A percentile compares a stretch with the other conserved stretches of the same genome.
phyloP scores from a whole-genome alignment of 1,140 invertebrate species.

The Macrotrachela quadricornifera region DNA sequence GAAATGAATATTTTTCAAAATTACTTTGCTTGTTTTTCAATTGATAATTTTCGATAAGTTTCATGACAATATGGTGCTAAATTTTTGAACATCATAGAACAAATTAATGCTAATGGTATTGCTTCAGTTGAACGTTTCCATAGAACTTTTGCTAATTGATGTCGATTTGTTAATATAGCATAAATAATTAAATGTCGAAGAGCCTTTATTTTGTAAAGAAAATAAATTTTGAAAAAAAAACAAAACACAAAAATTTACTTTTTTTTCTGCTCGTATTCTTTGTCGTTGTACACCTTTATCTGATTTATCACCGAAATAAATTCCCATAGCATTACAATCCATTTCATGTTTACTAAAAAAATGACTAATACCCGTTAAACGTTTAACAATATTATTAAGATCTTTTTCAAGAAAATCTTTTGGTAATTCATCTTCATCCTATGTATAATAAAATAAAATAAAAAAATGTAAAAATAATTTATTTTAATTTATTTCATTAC shows the following conservation, averaged over 20 bases:
- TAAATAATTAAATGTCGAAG: constrained; percentile 23
- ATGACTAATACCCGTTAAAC: constrained; percentile 20
- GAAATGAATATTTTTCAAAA: too few relatives aligned
- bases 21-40: constrained; percentile 10
- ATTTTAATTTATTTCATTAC: neutral
- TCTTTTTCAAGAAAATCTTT: constrained; percentile 10
- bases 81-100: constrained; percentile 16
- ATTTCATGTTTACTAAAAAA: constrained; percentile 26
- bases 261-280: neutral
- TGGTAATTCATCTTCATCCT: constrained; percentile 9
- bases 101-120: constrained; percentile 28
- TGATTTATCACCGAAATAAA: constrained; percentile 19
- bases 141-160: constrained; percentile 25
- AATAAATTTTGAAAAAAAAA: constrained; percentile 10
- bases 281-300: constrained; percentile 18
- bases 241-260: neutral
- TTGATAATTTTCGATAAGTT: constrained; percentile 12
- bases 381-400: constrained; percentile 18
- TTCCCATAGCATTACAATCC: constrained; percentile 18
- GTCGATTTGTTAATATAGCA: constrained; percentile 24
- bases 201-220: constrained; percentile 14
- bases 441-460: neutral
- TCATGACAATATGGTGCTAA: constrained; percentile 14
- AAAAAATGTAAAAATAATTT: neutral
- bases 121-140: constrained; percentile 32